Percentiles rank a stretch among this genome's conserved stretches.
Evolutionary conservation across 92 coral and sea anemone species (phyloP).

Genomic region (Phymanthus crucifer): DNA sequence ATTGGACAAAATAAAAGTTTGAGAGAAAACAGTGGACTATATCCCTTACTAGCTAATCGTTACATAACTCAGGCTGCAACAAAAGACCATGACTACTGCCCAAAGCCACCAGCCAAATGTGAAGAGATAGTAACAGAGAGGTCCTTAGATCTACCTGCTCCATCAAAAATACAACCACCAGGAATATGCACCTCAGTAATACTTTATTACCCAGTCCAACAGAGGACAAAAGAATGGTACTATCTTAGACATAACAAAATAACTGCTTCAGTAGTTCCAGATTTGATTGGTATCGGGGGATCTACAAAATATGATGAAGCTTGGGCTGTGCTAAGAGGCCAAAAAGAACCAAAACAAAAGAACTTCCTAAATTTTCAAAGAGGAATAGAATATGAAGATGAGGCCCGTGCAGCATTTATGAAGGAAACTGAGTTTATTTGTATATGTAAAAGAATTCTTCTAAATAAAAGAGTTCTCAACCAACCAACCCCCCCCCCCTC

Average conservation of each 20-base stretch:
- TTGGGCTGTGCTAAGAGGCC: conserved; percentile 25
- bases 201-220: background rate
- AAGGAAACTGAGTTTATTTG: too few species aligned
- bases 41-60: conserved; percentile 5
- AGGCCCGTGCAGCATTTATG: too few species aligned
- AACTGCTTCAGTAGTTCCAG: conserved; percentile 26
- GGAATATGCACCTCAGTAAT: background rate
- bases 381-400: too few species aligned
- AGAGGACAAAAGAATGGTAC: background rate
- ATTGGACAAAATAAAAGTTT: conserved; percentile 6
- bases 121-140: background rate
- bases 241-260: conserved; percentile 2
- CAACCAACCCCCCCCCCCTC: too few species aligned
- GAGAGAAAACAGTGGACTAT: conserved; percentile 19
- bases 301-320: conserved; percentile 10
- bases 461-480: too few species aligned
- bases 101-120: background rate
- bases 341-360: background rate
- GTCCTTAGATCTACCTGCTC: background rate
- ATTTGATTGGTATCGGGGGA: conserved; percentile 11
- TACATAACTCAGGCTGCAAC: background rate
- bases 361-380: conserved; percentile 11
- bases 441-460: too few species aligned
- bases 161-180: background rate
- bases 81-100: conserved; percentile 12